Evolutionary conservation across 2,797 vertebrate species (phyloP).

Genomic region (Huso huso): DNA sequence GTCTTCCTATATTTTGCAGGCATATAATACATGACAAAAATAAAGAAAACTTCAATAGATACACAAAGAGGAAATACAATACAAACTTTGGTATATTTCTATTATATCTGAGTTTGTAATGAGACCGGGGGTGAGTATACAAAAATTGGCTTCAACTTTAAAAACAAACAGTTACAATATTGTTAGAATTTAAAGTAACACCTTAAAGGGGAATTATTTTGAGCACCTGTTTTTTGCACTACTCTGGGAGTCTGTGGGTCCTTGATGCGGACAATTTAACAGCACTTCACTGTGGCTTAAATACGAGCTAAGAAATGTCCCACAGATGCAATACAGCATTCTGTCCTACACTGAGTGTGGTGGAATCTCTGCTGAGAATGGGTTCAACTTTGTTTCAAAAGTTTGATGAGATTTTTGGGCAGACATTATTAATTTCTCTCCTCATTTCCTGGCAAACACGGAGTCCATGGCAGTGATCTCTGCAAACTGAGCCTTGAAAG

Average conservation of each 20-base stretch:
- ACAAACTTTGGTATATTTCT: too few relatives aligned
- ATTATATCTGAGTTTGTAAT: too few relatives aligned
- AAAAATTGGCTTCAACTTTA: too few relatives aligned
- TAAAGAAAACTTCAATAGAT: too few relatives aligned
- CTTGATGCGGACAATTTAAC: not conserved
- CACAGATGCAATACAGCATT: not conserved
- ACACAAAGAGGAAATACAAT: too few relatives aligned
- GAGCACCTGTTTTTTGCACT: not conserved
- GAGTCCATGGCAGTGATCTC: not conserved
- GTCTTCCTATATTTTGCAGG: too few relatives aligned
- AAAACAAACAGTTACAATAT: too few relatives aligned
- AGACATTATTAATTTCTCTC: not conserved
- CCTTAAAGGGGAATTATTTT: too few relatives aligned
- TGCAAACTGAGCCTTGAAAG: constrained; percentile 23
- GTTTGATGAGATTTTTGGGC: not conserved
- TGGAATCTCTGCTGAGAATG: not conserved
- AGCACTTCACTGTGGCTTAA: not conserved
- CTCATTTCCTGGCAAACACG: not conserved
- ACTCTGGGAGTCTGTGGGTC: not conserved
- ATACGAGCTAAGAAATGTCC: not conserved
- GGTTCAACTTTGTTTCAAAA: not conserved
- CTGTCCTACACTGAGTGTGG: not conserved
- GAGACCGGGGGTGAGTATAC: too few relatives aligned
- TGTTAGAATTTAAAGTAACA: too few relatives aligned
- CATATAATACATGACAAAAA: too few relatives aligned